A percentile compares a stretch with the other conserved stretches of the same genome.
Conservation (phyloP, 1,140 invertebrate genomes). For the Pristionchus pacificus region DNA sequence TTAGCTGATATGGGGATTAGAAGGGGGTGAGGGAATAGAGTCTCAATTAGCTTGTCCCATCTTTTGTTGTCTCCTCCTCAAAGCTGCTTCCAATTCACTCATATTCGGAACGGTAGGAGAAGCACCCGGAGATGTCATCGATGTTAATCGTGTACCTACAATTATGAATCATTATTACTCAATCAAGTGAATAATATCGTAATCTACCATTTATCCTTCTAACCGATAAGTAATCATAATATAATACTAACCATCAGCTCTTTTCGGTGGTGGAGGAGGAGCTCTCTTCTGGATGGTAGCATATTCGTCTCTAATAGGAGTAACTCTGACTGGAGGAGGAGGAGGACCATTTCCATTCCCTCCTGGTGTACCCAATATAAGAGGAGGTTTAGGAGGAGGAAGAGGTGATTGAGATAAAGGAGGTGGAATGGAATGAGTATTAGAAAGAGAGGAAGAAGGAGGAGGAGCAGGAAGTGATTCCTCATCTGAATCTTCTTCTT, state of each 20-base stretch:
- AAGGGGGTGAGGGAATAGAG: too few relatives aligned
- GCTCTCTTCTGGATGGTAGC: slow-evolving; percentile 27
- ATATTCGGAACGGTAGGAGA: slow-evolving; percentile 12
- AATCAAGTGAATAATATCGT: neutral
- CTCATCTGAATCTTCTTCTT: slow-evolving; percentile 48
- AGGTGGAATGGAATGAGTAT: slow-evolving; percentile 11
- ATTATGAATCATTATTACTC: neutral
- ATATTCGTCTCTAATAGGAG: neutral
- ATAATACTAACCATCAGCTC: too few relatives aligned
- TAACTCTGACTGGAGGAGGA: slow-evolving; percentile 5
- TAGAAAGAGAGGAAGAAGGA: slow-evolving; percentile 16
- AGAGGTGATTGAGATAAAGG: slow-evolving; percentile 21
- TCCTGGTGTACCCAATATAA: neutral
- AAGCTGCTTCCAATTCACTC: slow-evolving; percentile 26
- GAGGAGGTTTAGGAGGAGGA: slow-evolving; percentile 23
- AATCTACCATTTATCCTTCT: too few relatives aligned
- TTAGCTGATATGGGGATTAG: too few relatives aligned
- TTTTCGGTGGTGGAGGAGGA: slow-evolving; percentile 53
- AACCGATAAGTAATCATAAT: too few relatives aligned
- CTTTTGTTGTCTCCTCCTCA: slow-evolving; percentile 22
- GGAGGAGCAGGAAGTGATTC: slow-evolving; percentile 52
- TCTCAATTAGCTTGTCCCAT: slow-evolving; percentile 13
- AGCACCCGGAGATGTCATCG: slow-evolving; percentile 2
- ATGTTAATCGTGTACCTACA: neutral
- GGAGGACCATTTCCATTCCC: neutral